Evolutionary conservation across 2,888 invertebrate species (phyloP).

Genomic region (Machimus rusticus): DNA sequence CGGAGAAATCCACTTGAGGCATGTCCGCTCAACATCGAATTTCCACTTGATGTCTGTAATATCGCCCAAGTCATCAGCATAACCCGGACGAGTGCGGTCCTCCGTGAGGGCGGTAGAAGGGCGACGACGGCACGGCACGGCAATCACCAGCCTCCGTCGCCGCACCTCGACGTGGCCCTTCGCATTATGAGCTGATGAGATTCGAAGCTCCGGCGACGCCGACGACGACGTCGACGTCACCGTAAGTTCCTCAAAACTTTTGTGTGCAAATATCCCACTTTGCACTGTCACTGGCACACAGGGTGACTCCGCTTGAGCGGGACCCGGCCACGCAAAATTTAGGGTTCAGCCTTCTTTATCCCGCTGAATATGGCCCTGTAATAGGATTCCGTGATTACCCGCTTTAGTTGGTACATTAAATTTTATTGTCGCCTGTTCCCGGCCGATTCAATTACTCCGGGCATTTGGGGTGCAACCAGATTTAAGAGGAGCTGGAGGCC

Average conservation of each 20-base stretch:
- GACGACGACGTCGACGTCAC: too few relatives aligned
- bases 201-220: conserved; percentile 2
- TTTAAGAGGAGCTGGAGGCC: neutral
- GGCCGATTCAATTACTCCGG: conserved; percentile 46
- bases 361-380: conserved; percentile 47
- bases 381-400: conserved; percentile 48
- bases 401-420: conserved; percentile 44
- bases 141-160: neutral
- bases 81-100: neutral
- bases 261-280: conserved; percentile 36
- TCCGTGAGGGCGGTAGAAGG: neutral
- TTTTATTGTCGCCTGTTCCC: conserved; percentile 45
- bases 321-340: neutral
- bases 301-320: neutral
- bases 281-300: conserved; percentile 28
- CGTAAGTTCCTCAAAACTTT: conserved; percentile 34
- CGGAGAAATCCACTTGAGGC: neutral
- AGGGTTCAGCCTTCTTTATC: conserved; percentile 30
- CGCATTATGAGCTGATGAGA: conserved; percentile 32
- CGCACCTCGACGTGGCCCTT: neutral
- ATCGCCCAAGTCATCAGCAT: conserved; percentile 22
- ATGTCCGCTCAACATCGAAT: conserved; percentile 17
- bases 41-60: conserved; percentile 17
- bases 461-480: conserved; percentile 15
- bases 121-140: neutral